Evolutionary conservation across 2,888 invertebrate genomes (phyloP).

Genomic region (Drosophila mimica): DNA sequence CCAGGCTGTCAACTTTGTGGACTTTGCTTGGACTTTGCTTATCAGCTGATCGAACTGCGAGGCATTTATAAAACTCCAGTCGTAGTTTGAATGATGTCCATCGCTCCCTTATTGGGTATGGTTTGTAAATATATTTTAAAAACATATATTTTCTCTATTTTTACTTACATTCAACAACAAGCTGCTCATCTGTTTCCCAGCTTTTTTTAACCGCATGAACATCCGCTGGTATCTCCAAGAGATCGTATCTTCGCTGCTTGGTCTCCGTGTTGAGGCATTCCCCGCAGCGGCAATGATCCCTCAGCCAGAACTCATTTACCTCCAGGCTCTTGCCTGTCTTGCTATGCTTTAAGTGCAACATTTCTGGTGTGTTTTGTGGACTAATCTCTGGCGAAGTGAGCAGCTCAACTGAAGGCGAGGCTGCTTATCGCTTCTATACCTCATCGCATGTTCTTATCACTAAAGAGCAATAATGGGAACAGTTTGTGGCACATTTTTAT

Average conservation of each 20-base stretch:
- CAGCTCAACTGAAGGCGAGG: constrained; percentile 18
- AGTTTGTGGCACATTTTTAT: background rate
- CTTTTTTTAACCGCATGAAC: constrained; percentile 82
- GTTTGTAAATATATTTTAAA: background rate
- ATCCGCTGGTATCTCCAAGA: constrained; percentile 86
- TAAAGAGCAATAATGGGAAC: background rate
- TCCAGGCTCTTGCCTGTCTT: constrained; percentile 60
- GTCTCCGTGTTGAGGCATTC: constrained; percentile 87
- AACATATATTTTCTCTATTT: background rate
- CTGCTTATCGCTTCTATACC: constrained; percentile 11
- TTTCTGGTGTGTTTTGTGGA: constrained; percentile 26
- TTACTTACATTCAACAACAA: constrained; percentile 86
- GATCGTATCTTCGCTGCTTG: constrained; percentile 87
- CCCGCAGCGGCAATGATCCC: constrained; percentile 86
- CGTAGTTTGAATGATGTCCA: constrained; percentile 56
- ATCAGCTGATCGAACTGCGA: constrained; percentile 71
- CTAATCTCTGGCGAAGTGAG: background rate
- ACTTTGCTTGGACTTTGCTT: constrained; percentile 47
- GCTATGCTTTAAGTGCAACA: constrained; percentile 67
- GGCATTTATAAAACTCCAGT: constrained; percentile 46
- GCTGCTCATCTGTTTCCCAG: constrained; percentile 73
- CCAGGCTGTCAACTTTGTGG: constrained; percentile 85
- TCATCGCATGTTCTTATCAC: constrained; percentile 40
- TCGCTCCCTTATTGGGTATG: constrained; percentile 50
- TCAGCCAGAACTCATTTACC: constrained; percentile 81